A percentile compares a stretch with the other conserved stretches of the same genome.
phyloP scores from a whole-genome alignment of 53 echinoderm and acorn worm species.

The Temnopleurus reevesii region DNA sequence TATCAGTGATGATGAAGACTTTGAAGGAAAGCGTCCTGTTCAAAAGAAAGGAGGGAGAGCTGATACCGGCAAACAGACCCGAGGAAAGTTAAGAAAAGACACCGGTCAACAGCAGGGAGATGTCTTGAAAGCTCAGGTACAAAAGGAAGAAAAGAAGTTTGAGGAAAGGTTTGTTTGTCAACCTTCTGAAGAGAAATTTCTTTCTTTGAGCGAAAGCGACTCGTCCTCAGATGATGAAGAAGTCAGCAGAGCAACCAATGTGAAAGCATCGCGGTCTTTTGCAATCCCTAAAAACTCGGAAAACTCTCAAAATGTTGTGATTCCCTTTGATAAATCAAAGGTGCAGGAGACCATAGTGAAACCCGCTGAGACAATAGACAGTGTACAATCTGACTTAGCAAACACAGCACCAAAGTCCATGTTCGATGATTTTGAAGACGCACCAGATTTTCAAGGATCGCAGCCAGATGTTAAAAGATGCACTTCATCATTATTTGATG shows the following conservation, averaged over 20 bases:
- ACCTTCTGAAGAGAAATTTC: slow-evolving; percentile 35
- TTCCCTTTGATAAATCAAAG: neutral
- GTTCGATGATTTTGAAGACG: slow-evolving; percentile 40
- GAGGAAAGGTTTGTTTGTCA: slow-evolving; percentile 4
- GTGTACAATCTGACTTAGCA: neutral
- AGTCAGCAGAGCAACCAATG: neutral
- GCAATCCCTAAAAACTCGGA: neutral
- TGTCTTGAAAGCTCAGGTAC: neutral
- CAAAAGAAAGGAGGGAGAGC: neutral
- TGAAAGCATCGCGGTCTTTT: neutral
- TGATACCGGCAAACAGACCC: neutral
- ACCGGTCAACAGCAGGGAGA: neutral
- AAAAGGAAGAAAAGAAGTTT: neutral
- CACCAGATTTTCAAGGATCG: neutral
- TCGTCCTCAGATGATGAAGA: slow-evolving; percentile 50
- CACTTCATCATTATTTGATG: slow-evolving; percentile 18
- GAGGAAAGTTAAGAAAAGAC: neutral
- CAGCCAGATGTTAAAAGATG: neutral
- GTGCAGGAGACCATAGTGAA: neutral
- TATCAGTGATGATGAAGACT: slow-evolving; percentile 47
- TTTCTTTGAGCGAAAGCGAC: slow-evolving; percentile 46
- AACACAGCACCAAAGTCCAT: neutral
- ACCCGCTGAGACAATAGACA: neutral
- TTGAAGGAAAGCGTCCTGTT: neutral
- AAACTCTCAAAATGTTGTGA: neutral